Percentiles rank a stretch among this genome's conserved stretches.
Conservation (phyloP, 2,113 vertebrate genomes). For the Phylloscopus trochiloides region DNA sequence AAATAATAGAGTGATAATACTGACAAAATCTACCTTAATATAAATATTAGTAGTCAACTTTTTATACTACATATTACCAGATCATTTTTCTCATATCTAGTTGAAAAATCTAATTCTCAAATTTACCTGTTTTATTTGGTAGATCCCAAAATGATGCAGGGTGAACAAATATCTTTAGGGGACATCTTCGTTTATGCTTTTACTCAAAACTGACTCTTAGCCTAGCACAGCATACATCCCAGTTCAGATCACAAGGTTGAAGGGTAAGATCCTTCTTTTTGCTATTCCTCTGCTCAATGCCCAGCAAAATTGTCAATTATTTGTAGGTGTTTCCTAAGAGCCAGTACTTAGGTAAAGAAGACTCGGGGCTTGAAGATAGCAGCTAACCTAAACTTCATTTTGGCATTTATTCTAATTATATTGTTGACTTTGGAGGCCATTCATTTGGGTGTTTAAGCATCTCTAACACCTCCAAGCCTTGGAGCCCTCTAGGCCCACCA, state of each 20-base stretch:
- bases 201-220: background rate
- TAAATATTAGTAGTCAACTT: background rate
- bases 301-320: background rate
- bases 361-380: fast-evolving
- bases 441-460: background rate
- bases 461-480: background rate
- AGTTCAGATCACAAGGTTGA: background rate
- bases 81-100: background rate
- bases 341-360: background rate
- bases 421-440: background rate
- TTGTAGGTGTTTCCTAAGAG: background rate
- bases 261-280: background rate
- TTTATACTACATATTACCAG: background rate
- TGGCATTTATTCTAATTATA: background rate
- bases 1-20: background rate
- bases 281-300: background rate
- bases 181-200: background rate
- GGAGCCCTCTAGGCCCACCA: background rate
- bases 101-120: background rate
- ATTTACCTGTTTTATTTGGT: background rate
- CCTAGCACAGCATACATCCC: background rate
- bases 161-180: background rate
- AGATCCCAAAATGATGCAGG: background rate
- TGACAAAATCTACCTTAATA: conserved; percentile 17
- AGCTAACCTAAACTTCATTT: background rate